These are phyloP conservation scores for Poeciliopsis infans DNA, from an alignment of 2,797 vertebrate genomes.

Conservation along the genomic window DNA sequence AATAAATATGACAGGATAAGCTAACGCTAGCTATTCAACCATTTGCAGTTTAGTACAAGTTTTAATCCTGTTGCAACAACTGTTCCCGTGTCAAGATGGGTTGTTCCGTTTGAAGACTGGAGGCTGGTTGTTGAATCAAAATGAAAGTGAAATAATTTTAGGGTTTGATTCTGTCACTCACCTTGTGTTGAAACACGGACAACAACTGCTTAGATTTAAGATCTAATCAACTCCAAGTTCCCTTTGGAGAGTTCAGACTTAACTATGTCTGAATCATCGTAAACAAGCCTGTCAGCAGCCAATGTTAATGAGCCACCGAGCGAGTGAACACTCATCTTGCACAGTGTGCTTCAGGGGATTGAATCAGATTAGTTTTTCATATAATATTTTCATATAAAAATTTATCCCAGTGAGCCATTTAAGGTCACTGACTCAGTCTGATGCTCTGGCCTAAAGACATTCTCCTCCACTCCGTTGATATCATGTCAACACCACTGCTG, in stretches of 20 bases:
- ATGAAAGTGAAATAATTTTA: neutral
- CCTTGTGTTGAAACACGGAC: neutral
- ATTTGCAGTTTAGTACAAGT: neutral
- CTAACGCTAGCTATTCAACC: neutral
- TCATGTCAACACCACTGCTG: constrained; percentile 1
- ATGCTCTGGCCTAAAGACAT: neutral
- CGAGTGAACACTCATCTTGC: neutral
- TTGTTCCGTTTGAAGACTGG: neutral
- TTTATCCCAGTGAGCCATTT: constrained; percentile 1
- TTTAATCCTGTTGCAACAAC: neutral
- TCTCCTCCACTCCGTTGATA: neutral
- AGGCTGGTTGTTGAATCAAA: neutral
- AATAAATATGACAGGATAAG: neutral
- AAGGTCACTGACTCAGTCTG: neutral
- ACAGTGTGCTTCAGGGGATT: neutral
- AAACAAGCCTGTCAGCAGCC: neutral
- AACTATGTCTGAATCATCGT: neutral
- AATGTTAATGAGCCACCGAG: neutral
- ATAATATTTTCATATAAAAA: neutral
- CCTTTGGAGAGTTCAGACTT: neutral
- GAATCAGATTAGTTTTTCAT: neutral
- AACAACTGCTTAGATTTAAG: neutral
- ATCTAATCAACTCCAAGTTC: neutral
- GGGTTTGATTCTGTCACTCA: neutral
- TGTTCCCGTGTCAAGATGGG: neutral